Conservation (phyloP, 1,140 invertebrate genomes). For the Melitaea cinxia region DNA sequence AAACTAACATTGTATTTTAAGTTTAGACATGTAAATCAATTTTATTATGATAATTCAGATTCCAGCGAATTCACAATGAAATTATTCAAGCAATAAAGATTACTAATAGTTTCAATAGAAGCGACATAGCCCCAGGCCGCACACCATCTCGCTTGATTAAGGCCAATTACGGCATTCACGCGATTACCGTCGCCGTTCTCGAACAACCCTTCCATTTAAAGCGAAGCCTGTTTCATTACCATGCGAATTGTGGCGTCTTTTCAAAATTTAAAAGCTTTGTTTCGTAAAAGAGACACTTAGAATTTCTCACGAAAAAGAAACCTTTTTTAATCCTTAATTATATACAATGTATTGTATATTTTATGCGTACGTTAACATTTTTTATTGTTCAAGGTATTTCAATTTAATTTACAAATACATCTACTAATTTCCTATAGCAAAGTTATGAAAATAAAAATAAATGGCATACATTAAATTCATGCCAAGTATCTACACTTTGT, state of each 20-base stretch:
- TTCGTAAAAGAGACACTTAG: not conserved
- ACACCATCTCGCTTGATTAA: constrained; percentile 73
- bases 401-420: no score
- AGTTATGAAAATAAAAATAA: not conserved
- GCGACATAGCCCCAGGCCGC: constrained; percentile 46
- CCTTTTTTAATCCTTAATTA: no score
- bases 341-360: no score
- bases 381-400: no score
- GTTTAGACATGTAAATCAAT: no score
- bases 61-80: constrained; percentile 39
- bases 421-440: not conserved
- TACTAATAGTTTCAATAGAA: constrained; percentile 59
- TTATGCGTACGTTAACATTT: no score
- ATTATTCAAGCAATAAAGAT: constrained; percentile 47
- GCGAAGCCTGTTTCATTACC: constrained; percentile 58
- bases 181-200: constrained; percentile 67
- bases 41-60: constrained; percentile 33
- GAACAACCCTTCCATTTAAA: constrained; percentile 61
- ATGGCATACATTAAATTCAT: not conserved
- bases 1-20: no score
- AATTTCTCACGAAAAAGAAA: not conserved
- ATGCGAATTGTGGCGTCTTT: constrained; percentile 26
- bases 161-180: constrained; percentile 68
- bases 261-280: constrained; percentile 8
- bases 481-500: not conserved